Evolutionary conservation across 2,888 invertebrate species (phyloP).

Genomic region (Allygus modestus): DNA sequence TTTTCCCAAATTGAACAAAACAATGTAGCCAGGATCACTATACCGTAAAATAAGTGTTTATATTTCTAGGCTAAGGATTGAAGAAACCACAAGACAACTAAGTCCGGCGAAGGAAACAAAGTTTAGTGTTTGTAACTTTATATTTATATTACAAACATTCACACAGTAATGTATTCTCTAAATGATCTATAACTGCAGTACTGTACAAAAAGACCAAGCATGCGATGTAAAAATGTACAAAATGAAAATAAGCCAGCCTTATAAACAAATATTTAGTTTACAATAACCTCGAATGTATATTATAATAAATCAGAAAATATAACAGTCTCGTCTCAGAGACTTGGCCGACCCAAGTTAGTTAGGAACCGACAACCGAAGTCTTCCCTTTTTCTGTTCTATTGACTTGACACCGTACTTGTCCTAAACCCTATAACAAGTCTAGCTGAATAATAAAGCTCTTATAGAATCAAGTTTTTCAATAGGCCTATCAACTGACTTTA

Average conservation of each 20-base stretch:
- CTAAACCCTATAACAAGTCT: not conserved
- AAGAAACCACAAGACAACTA: too few relatives aligned
- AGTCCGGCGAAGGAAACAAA: not conserved
- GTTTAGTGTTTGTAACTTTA: constrained; percentile 58
- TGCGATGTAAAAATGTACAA: constrained; percentile 63
- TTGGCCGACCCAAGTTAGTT: constrained; percentile 20
- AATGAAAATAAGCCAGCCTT: constrained; percentile 62
- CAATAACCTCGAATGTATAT: constrained; percentile 57
- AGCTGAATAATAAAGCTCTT: constrained; percentile 22
- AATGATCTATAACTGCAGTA: constrained; percentile 51
- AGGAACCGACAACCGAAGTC: constrained; percentile 52
- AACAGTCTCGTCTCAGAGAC: constrained; percentile 21
- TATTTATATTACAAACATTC: constrained; percentile 63
- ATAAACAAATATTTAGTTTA: constrained; percentile 58
- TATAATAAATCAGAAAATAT: constrained; percentile 57
- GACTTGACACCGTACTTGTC: constrained; percentile 4
- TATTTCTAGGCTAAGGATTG: too few relatives aligned
- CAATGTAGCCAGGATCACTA: too few relatives aligned
- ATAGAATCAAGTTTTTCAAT: constrained; percentile 6
- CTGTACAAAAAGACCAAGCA: constrained; percentile 63
- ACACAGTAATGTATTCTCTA: constrained; percentile 61
- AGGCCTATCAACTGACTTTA: constrained; percentile 11
- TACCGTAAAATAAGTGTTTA: too few relatives aligned
- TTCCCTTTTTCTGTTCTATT: not conserved
- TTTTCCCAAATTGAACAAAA: too few relatives aligned